phyloP scores from a whole-genome alignment of 2,113 vertebrate genomes.

The Leucopsar rothschildi region DNA sequence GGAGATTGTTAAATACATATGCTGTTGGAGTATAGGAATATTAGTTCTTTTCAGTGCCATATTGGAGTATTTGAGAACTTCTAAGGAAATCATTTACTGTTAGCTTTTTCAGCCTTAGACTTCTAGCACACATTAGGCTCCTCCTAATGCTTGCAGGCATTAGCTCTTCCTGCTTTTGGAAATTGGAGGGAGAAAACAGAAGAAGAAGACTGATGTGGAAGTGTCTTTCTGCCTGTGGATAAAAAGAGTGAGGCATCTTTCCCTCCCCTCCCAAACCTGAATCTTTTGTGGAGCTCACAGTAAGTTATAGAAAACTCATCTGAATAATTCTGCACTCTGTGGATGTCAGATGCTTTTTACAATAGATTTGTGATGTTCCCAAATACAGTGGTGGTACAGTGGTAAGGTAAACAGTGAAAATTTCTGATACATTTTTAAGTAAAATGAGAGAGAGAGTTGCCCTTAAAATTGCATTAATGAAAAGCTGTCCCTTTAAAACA shows the following conservation, averaged over 20 bases:
- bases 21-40: neutral
- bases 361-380: neutral
- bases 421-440: neutral
- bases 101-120: neutral
- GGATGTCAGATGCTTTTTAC: neutral
- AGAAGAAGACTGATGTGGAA: neutral
- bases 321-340: neutral
- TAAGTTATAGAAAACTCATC: neutral
- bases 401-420: neutral
- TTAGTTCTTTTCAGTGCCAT: neutral
- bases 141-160: neutral
- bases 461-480: conserved; percentile 29
- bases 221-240: neutral
- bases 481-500: conserved; percentile 36
- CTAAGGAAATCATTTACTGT: neutral
- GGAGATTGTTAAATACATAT: neutral
- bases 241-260: neutral
- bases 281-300: neutral
- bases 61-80: neutral
- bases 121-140: neutral
- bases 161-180: neutral
- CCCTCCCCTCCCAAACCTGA: neutral
- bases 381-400: neutral
- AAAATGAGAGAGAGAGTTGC: neutral
- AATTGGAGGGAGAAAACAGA: neutral